A percentile compares a stretch with the other conserved stretches of the same genome.
Evolutionary conservation across 2,113 vertebrate genomes (phyloP).

Genomic region (Leuciscus idus): DNA sequence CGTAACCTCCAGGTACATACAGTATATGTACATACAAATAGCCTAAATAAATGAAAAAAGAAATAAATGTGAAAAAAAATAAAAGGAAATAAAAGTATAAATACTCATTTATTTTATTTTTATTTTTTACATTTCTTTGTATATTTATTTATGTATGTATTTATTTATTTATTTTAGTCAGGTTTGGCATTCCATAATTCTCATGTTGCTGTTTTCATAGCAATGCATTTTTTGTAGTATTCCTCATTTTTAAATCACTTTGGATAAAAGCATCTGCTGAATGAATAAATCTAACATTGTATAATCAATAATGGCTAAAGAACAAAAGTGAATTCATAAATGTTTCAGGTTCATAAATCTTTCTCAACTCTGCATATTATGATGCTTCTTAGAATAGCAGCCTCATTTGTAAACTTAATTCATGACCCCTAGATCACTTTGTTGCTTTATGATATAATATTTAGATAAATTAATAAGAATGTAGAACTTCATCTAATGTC

Average conservation of each 20-base stretch:
- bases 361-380: slow-evolving; percentile 10
- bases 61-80: too few species aligned
- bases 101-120: too few species aligned
- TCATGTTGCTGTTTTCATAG: too few species aligned
- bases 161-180: too few species aligned
- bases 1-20: too few species aligned
- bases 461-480: slow-evolving; percentile 52
- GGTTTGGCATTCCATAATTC: too few species aligned
- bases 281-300: neutral
- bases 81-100: too few species aligned
- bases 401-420: slow-evolving; percentile 40
- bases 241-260: slow-evolving; percentile 6
- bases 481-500: slow-evolving; percentile 10
- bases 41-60: too few species aligned
- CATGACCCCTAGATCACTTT: slow-evolving; percentile 19
- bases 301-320: neutral
- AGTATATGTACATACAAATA: too few species aligned
- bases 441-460: slow-evolving; percentile 29
- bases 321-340: slow-evolving; percentile 12
- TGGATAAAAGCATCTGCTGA: slow-evolving; percentile 24
- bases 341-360: slow-evolving; percentile 29
- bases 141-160: too few species aligned
- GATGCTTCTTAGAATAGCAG: slow-evolving; percentile 6
- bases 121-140: too few species aligned
- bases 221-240: slow-evolving; percentile 8